phyloP scores from a whole-genome alignment of 2,797 vertebrate genomes.

The Halcyon badia region DNA sequence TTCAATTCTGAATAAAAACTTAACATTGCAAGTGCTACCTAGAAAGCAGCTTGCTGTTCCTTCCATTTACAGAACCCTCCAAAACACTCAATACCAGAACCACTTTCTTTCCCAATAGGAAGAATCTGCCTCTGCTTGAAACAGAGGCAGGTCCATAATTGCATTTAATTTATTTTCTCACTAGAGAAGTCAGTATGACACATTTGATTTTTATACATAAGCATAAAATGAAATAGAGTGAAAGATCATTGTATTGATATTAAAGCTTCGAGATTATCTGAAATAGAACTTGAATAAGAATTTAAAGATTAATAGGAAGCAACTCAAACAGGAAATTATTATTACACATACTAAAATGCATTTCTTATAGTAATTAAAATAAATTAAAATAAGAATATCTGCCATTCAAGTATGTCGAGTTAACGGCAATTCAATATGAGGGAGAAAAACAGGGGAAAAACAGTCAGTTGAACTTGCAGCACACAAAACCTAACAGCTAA shows the following conservation, averaged over 20 bases:
- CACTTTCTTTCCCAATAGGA: neutral
- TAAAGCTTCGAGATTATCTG: neutral
- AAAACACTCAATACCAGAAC: neutral
- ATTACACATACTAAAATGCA: neutral
- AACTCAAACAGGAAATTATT: neutral
- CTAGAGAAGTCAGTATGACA: neutral
- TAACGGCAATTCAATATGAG: neutral
- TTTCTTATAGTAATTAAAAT: neutral
- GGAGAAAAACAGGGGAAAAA: fast-evolving
- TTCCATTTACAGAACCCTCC: neutral
- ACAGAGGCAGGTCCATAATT: neutral
- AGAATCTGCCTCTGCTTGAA: neutral
- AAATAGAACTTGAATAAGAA: neutral
- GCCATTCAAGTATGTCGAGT: fast-evolving
- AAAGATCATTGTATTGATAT: neutral
- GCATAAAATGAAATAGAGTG: neutral
- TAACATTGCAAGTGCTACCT: neutral
- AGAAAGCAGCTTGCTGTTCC: neutral
- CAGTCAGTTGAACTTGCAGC: neutral
- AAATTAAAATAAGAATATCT: neutral
- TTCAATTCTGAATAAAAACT: neutral
- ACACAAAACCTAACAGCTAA: neutral
- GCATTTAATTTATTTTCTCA: neutral
- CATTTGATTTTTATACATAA: neutral
- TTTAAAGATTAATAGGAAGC: neutral